Evolutionary conservation across 1,140 invertebrate genomes (phyloP), one percentile per base, ranked within the genome.

Genomic region (Macrostomum lignano): DNA sequence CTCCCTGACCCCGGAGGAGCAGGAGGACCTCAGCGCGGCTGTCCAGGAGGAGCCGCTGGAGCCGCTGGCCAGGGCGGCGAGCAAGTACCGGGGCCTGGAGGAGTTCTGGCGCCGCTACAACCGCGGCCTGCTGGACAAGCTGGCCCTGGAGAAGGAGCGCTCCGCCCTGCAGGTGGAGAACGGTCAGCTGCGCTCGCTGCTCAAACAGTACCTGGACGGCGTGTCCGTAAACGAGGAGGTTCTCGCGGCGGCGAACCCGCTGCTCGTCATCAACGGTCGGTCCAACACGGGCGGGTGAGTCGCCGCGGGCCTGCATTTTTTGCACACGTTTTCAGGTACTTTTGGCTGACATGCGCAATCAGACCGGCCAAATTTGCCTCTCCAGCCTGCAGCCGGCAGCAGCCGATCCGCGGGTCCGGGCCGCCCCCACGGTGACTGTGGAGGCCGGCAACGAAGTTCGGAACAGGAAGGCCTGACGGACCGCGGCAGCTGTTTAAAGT

Each of bases 41-140:
- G 37, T 52, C 3, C 24, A 45, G 20, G 54, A 57, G 35, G 38
- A 39, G 13, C 44, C 51, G 11, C 42, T 45, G 5, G 43, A 55
- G 36, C 42, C 43, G 9, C 36, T 58, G 3, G 46, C 49, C 9
- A 31, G 11, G 52, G 37, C 47, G 3, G 51, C 55, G 51, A 43
- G 49, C 38, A 49, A 55, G 26, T 55, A 52, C 38, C 33, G 37
- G 13, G 33, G 42, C 4, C 29, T 58, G 36, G 55, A 58, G 21
- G 55, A 55, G 36, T 59, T 58, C 39, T 59, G 58, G 56, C 56
- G 55, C 35, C 40, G 56, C 9, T 58, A 47, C 39, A 58, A 58
- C 42, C 55, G 57, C 40, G 58, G 56, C 0, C 32, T 47, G 14
- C 38, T 60, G 17, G 56, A 60, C 38, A 53, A 51, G 23, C 35